Evolutionary conservation across 2,113 vertebrate species (phyloP).

Genomic region (Thunnus maccoyii): DNA sequence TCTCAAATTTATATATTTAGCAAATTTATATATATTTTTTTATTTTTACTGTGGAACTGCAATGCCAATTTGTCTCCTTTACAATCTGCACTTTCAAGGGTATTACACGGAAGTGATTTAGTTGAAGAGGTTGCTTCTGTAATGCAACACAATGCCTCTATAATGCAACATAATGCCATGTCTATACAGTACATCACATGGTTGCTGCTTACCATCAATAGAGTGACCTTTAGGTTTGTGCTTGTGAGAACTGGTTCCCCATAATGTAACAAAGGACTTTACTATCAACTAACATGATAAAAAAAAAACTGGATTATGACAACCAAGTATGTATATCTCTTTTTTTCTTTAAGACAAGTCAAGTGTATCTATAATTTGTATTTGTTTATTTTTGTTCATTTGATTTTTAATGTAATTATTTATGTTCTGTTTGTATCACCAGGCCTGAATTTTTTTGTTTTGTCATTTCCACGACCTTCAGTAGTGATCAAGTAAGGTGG

Average conservation of each 20-base stretch:
- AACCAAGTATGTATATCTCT: not conserved
- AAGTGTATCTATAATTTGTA: not conserved
- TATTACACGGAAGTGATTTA: not conserved
- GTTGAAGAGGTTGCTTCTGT: not conserved
- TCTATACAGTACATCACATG: constrained; percentile 13
- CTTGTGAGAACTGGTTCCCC: not conserved
- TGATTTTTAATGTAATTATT: not conserved
- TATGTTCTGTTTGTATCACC: not conserved
- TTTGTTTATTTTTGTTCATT: not conserved
- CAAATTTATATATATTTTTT: not conserved
- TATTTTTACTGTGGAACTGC: not conserved
- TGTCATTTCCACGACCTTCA: not conserved
- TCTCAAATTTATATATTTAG: not conserved
- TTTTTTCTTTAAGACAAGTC: not conserved
- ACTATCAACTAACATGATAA: not conserved
- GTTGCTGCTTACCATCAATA: not conserved
- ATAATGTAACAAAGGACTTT: not conserved
- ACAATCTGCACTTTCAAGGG: not conserved
- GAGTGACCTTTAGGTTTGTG: constrained; percentile 32
- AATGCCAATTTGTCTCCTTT: not conserved
- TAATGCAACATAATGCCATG: no score
- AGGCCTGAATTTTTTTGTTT: not conserved
- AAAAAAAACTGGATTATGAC: not conserved
- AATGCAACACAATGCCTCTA: no score
- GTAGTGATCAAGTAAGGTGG: constrained; percentile 1